Base-by-base conservation (phyloP, 2,113 vertebrate species). In the Triplophysa rosa region DNA sequence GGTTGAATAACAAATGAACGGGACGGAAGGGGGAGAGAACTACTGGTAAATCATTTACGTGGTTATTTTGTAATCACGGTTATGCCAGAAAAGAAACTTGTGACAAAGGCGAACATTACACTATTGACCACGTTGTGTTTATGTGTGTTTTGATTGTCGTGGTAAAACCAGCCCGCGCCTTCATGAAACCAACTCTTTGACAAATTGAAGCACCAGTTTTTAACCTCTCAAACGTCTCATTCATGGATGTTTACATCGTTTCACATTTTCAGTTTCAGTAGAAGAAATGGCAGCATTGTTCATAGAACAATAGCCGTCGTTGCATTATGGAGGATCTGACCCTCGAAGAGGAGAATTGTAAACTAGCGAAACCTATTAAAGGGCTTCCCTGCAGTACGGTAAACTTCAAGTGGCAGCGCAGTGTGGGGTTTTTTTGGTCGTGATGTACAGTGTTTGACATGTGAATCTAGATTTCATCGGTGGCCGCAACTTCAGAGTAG, bases 131-230 rank as follows among this genome's bases (percentile, higher is more conserved):
- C 33, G n/a, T 33, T 65, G 19, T 45, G 56, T 40, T 40, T 64
- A 56, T 81, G 64, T 84, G 82, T 86, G 84, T 84, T 81, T 84
- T 90, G 91, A 91, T 91, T 91, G 90, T 92, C 89, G 81, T 78
- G 86, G 87, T 82, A 77, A 82, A 85, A 45, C 72, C 54, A 82
- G 47, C 40, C 33, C 0, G 13, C 58, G 61, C 21, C 61, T 24
- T 6, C 71, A 54, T 79, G n/a, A 75, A 69, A 54, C 33, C 59
- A 58, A 54, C 71, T 58, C 33, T 80, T n/a, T 70, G 33, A 54
- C 19, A 62, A n/a, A 47, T 6, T 23, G 66, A 72, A 80, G 78
- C 78, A 83, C 82, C 82, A 77, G 67, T 66, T 75, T 37, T 71
- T 58, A 70, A 62, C 59, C 67, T 52, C 67, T 54, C 23, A 10